Evolutionary conservation across 2,888 invertebrate species (phyloP).

Genomic region (Abrostola triplasia): DNA sequence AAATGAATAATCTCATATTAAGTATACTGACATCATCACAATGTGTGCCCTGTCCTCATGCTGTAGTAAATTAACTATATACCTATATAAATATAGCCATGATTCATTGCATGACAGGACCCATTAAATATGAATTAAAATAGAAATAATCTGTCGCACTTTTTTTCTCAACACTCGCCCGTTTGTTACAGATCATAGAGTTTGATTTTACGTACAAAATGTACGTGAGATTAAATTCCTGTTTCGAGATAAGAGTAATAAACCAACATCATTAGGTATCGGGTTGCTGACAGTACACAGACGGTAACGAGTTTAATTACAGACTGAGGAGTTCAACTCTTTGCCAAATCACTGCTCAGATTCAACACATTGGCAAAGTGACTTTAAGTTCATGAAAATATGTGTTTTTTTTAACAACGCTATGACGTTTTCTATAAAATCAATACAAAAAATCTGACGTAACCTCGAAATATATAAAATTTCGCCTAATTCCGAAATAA

Average conservation of each 20-base stretch:
- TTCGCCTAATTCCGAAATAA: slow-evolving; percentile 78
- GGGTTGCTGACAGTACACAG: slow-evolving; percentile 34
- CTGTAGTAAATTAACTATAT: slow-evolving; percentile 20
- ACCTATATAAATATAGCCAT: slow-evolving; percentile 43
- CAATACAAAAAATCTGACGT: slow-evolving; percentile 63
- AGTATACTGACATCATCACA: slow-evolving; percentile 54
- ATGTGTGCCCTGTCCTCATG: slow-evolving; percentile 24
- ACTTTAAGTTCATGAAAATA: slow-evolving; percentile 18
- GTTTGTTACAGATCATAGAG: slow-evolving; percentile 28
- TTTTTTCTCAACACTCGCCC: slow-evolving; percentile 26
- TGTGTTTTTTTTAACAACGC: slow-evolving; percentile 61
- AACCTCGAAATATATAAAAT: slow-evolving; percentile 78
- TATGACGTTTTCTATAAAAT: slow-evolving; percentile 70
- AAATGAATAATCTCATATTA: slow-evolving; percentile 43
- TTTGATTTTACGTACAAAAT: slow-evolving; percentile 45
- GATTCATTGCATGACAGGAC: slow-evolving; percentile 52
- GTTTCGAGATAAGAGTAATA: slow-evolving; percentile 49
- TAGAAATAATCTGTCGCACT: slow-evolving; percentile 43
- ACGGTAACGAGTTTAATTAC: slow-evolving; percentile 33
- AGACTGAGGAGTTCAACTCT: slow-evolving; percentile 20
- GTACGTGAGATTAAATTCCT: slow-evolving; percentile 49
- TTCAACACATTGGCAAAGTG: slow-evolving; percentile 45
- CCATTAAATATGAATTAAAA: slow-evolving; percentile 53
- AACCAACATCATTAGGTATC: slow-evolving; percentile 44
- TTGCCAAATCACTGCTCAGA: slow-evolving; percentile 38